Percentiles rank a stretch among this genome's conserved stretches.
Conservation (phyloP, 2,888 invertebrate species). For the Watsonalla cultraria region DNA sequence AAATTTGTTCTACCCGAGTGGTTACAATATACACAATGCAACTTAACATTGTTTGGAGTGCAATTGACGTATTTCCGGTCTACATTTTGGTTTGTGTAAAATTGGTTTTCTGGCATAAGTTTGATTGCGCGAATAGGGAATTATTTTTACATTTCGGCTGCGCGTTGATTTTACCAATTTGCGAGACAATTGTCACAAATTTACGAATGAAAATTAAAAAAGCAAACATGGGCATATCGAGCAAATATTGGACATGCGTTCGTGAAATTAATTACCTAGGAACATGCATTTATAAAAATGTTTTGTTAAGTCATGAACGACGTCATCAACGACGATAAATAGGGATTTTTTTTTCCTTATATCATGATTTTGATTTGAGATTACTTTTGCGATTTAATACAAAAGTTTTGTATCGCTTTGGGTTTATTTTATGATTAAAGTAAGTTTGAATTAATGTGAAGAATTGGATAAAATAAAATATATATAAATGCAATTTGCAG, state of each 20-base stretch:
- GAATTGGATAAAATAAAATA: no score
- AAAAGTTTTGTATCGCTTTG: no score
- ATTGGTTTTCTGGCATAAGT: conserved; percentile 9
- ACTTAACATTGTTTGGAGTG: conserved; percentile 16
- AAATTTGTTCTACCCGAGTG: conserved; percentile 25
- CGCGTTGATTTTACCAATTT: conserved; percentile 34
- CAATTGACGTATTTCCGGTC: conserved; percentile 3
- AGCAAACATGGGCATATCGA: conserved; percentile 34
- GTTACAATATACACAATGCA: conserved; percentile 24
- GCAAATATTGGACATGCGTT: conserved; percentile 25
- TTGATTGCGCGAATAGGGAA: conserved; percentile 12
- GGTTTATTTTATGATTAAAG: no score
- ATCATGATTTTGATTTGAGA: no score
- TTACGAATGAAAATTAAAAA: conserved; percentile 27
- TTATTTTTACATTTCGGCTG: conserved; percentile 33
- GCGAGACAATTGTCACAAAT: conserved; percentile 5
- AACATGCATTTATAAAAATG: conserved; percentile 26
- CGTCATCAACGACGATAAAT: conserved; percentile 2
- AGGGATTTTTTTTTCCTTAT: no score
- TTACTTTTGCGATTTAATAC: no score
- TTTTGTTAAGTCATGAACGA: conserved; percentile 21
- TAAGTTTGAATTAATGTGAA: no score
- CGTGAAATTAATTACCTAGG: conserved; percentile 28
- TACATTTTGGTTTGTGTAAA: background rate
- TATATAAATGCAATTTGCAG: no score